Percentiles rank a stretch among this genome's conserved stretches.
Evolutionary conservation across 2,888 invertebrate species (phyloP).

Genomic region (Theodoxus fluviatilis): DNA sequence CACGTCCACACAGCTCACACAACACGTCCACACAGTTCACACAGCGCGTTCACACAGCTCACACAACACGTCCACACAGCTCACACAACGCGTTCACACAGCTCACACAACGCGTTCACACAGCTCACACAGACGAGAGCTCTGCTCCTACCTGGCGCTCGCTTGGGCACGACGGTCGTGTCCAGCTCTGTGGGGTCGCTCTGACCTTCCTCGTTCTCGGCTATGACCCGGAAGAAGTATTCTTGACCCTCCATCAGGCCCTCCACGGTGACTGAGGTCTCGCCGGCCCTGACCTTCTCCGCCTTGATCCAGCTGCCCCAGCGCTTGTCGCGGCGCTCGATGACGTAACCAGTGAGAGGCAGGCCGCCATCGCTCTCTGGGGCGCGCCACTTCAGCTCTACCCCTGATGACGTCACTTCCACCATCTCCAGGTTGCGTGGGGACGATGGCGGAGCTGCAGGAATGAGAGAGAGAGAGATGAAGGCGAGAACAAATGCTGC

Average conservation of each 20-base stretch:
- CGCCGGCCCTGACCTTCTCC: slow-evolving; percentile 44
- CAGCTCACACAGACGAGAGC: too few species aligned
- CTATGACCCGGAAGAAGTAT: slow-evolving; percentile 62
- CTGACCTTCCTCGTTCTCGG: slow-evolving; percentile 60
- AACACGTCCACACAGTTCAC: too few species aligned
- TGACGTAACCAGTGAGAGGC: slow-evolving; percentile 51
- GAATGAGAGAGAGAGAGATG: background rate
- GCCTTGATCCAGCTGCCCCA: slow-evolving; percentile 53
- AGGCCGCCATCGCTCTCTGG: slow-evolving; percentile 63
- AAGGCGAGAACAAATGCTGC: background rate
- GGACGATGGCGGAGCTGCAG: slow-evolving; percentile 44
- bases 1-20: too few species aligned
- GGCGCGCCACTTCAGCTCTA: slow-evolving; percentile 61
- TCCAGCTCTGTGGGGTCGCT: slow-evolving; percentile 52
- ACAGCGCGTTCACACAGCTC: too few species aligned
- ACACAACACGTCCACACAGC: too few species aligned
- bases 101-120: too few species aligned
- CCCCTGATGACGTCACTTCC: slow-evolving; percentile 46
- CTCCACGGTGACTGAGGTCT: slow-evolving; percentile 45
- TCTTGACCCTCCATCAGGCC: slow-evolving; percentile 55
- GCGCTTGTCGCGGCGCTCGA: slow-evolving; percentile 56
- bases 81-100: too few species aligned
- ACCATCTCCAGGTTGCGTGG: slow-evolving; percentile 46
- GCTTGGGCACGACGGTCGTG: slow-evolving; percentile 47
- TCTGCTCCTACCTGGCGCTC: slow-evolving; percentile 37